Conservation (phyloP, 2,113 vertebrate species). For the Rhabdornis inornatus region DNA sequence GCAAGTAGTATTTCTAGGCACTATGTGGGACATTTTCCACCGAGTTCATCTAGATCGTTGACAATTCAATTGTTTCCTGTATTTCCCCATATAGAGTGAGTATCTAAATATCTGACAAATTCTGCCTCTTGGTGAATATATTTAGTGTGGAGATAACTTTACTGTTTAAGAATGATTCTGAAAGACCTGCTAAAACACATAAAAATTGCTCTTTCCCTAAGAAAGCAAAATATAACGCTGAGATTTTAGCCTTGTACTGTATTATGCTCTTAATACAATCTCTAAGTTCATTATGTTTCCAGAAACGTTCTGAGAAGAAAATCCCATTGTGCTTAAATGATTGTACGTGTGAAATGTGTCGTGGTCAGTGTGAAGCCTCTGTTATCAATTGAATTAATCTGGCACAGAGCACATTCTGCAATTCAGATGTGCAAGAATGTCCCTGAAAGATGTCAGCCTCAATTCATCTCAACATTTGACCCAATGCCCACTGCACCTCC, state of each 20-base stretch:
- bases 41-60: neutral
- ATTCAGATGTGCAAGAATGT: slow-evolving; percentile 38
- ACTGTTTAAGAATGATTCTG: neutral
- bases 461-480: slow-evolving; percentile 47
- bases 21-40: neutral
- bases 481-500: neutral
- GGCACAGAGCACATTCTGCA: slow-evolving; percentile 53
- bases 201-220: neutral
- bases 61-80: neutral
- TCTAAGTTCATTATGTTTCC: slow-evolving; percentile 2
- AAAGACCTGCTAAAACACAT: neutral
- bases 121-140: neutral
- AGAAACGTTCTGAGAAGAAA: neutral
- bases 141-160: neutral
- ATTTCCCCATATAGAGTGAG: neutral
- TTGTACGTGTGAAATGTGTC: neutral
- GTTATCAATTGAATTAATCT: slow-evolving; percentile 34
- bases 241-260: neutral
- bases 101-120: neutral
- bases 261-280: neutral
- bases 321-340: slow-evolving; percentile 25
- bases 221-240: neutral
- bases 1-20: neutral
- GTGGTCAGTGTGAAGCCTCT: slow-evolving; percentile 40
- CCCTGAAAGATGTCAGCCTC: slow-evolving; percentile 43